A percentile compares a stretch with the other conserved stretches of the same genome.
Evolutionary conservation across 2,888 invertebrate genomes (phyloP).

Genomic region (Crioceris asparagi): DNA sequence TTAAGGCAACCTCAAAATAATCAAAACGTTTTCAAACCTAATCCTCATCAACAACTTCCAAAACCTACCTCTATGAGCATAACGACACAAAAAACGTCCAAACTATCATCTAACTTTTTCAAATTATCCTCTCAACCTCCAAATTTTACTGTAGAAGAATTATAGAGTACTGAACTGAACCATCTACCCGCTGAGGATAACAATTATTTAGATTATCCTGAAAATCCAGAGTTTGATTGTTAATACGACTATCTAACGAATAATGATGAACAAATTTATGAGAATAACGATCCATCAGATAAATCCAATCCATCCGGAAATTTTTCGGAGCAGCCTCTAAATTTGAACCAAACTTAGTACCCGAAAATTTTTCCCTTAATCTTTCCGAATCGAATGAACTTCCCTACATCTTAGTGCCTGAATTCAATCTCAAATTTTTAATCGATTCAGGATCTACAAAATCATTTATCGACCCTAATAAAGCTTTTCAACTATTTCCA

Average conservation of each 20-base stretch:
- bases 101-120: neutral
- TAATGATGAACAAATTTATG: constrained; percentile 3
- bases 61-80: constrained; percentile 2
- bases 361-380: neutral
- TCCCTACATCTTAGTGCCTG: constrained; percentile 12
- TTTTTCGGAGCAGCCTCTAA: no score
- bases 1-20: constrained; percentile 3
- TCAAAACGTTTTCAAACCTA: neutral
- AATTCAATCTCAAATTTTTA: constrained; percentile 13
- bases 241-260: neutral
- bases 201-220: neutral
- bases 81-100: constrained; percentile 4
- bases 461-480: constrained; percentile 13
- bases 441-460: constrained; percentile 11
- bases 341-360: neutral
- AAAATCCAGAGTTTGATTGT: neutral
- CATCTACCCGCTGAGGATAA: no score
- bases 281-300: neutral
- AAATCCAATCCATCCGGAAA: no score
- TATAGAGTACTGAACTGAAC: neutral
- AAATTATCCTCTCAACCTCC: neutral
- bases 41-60: neutral
- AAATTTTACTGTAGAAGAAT: neutral
- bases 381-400: constrained; percentile 5
- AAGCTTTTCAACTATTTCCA: constrained; percentile 9